Percentiles rank a stretch among this genome's conserved stretches.
These are phyloP conservation scores for Tridacna crocea DNA, from an alignment of 2,888 invertebrate species.

Conservation along the genomic window DNA sequence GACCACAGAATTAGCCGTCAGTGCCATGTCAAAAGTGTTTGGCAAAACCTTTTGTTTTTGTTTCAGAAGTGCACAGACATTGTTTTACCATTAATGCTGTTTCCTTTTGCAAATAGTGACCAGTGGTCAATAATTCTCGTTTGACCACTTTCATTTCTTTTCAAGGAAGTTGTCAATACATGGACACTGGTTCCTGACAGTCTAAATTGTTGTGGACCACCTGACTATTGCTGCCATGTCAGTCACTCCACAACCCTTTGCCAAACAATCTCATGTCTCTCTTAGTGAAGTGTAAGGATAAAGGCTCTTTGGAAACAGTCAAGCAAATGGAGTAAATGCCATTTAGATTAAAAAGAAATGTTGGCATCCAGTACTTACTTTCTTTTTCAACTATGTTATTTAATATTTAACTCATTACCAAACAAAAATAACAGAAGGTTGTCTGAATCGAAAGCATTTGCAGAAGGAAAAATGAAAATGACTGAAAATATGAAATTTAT, in stretches of 20 bases:
- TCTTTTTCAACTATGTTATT: no score
- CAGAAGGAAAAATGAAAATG: no score
- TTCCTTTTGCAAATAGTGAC: constrained; percentile 40
- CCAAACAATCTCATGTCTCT: no score
- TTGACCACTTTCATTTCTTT: constrained; percentile 32
- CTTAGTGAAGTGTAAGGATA: no score
- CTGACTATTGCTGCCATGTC: constrained; percentile 2
- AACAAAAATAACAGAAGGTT: no score
- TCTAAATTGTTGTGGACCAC: neutral
- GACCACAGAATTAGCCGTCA: neutral
- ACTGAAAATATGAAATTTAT: no score
- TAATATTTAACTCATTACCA: no score
- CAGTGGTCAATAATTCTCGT: constrained; percentile 33
- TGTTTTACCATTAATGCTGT: constrained; percentile 18
- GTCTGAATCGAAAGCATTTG: no score
- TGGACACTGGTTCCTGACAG: constrained; percentile 15
- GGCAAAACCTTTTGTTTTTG: constrained; percentile 1
- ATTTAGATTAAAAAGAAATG: no score
- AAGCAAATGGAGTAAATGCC: no score
- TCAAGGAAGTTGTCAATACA: constrained; percentile 43
- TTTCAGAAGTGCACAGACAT: neutral
- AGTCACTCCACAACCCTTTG: neutral
- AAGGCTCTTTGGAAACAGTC: no score
- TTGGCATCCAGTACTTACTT: no score
- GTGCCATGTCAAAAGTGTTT: constrained; percentile 11